These are phyloP conservation scores for Diarsia brunnea DNA, from an alignment of 2,888 invertebrate genomes.

Conservation along the genomic window DNA sequence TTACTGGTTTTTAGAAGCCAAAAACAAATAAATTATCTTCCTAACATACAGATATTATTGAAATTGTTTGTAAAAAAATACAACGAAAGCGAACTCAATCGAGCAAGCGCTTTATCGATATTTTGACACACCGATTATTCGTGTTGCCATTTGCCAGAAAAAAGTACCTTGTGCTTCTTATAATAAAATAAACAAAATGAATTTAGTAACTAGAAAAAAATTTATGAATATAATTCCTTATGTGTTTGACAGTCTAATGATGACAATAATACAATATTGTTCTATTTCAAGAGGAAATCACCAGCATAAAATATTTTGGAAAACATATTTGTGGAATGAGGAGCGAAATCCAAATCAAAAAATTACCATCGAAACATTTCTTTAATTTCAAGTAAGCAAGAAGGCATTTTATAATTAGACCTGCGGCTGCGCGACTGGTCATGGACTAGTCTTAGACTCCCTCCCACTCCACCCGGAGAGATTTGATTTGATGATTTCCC, in stretches of 20 bases:
- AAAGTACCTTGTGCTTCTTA: not conserved
- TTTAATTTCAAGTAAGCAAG: no score
- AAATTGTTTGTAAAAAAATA: conserved; percentile 17
- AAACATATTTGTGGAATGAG: not conserved
- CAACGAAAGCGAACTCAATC: conserved; percentile 12
- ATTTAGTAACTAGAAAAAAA: not conserved
- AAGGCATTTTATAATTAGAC: no score
- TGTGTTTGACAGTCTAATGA: no score
- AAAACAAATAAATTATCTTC: conserved; percentile 11
- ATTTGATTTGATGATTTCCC: no score
- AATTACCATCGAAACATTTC: no score
- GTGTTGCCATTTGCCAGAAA: conserved; percentile 32
- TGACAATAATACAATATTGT: not conserved
- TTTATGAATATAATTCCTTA: not conserved
- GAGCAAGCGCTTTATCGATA: conserved; percentile 48
- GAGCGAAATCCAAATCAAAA: not conserved
- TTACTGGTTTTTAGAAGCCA: conserved; percentile 67
- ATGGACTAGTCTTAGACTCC: no score
- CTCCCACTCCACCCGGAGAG: no score
- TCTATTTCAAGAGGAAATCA: not conserved
- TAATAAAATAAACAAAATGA: not conserved
- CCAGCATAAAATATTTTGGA: not conserved
- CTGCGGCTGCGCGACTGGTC: no score
- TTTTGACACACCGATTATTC: conserved; percentile 25
- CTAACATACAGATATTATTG: not conserved